Evolutionary conservation across 2,797 vertebrate species (phyloP).

Genomic region (Sparus aurata): DNA sequence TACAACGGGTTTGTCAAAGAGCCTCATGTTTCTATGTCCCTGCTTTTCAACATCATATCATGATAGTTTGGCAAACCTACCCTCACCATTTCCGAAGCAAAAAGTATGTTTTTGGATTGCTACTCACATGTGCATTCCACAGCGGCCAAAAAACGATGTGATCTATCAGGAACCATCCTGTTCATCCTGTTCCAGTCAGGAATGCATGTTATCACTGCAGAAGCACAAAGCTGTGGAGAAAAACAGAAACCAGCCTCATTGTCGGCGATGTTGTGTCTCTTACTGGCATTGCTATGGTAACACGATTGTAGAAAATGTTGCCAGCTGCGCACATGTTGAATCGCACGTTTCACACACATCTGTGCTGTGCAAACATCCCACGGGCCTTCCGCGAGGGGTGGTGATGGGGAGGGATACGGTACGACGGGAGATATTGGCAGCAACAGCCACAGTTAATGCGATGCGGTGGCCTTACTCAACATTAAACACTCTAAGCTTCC

Average conservation of each 20-base stretch:
- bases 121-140: neutral
- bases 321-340: conserved; percentile 32
- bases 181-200: conserved; percentile 17
- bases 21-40: neutral
- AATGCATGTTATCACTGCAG: conserved; percentile 13
- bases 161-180: conserved; percentile 10
- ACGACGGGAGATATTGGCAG: conserved; percentile 29
- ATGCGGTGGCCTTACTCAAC: conserved; percentile 40
- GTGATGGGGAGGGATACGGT: neutral
- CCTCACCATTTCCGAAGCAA: neutral
- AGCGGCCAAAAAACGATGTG: neutral
- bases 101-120: neutral
- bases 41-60: neutral
- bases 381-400: conserved; percentile 15
- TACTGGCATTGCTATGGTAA: conserved; percentile 42
- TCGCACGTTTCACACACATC: conserved; percentile 19
- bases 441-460: conserved; percentile 33
- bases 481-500: conserved; percentile 53
- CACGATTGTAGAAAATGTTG: neutral
- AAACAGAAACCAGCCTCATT: conserved; percentile 13
- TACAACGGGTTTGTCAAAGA: neutral
- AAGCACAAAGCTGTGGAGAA: conserved; percentile 9
- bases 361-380: conserved; percentile 31
- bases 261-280: conserved; percentile 1
- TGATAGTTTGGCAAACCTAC: neutral